Evolutionary conservation across 2,797 vertebrate species (phyloP).

Genomic region (Balearica regulorum): DNA sequence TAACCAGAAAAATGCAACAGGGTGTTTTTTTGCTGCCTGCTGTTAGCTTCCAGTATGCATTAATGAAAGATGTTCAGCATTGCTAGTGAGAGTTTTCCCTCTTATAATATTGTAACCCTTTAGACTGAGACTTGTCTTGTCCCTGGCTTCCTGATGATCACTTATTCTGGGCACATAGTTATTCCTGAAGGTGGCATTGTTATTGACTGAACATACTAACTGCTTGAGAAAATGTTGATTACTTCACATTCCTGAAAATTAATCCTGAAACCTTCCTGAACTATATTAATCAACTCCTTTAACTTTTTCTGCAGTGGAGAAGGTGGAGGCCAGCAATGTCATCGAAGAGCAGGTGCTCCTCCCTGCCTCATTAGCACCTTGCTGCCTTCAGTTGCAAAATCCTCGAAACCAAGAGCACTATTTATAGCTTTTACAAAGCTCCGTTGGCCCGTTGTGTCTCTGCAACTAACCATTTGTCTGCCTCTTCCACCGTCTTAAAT

Average conservation of each 20-base stretch:
- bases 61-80: neutral
- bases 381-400: conserved; percentile 12
- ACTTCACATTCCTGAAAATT: conserved; percentile 62
- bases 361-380: conserved; percentile 44
- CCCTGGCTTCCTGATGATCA: neutral
- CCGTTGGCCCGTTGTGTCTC: neutral
- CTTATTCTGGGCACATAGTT: conserved; percentile 36
- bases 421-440: conserved; percentile 21
- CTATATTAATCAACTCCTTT: conserved; percentile 50
- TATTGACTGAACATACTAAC: conserved; percentile 49
- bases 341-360: conserved; percentile 22
- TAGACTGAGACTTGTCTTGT: neutral
- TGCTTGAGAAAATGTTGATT: conserved; percentile 61
- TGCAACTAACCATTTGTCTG: conserved; percentile 11
- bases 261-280: conserved; percentile 61
- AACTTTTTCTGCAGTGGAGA: conserved; percentile 41
- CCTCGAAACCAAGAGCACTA: neutral
- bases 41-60: neutral
- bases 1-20: neutral
- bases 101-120: neutral
- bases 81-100: neutral
- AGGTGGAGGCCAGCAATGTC: conserved; percentile 35
- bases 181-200: conserved; percentile 49
- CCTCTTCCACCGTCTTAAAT: neutral
- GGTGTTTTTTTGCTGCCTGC: neutral